phyloP scores from a whole-genome alignment of 1,140 invertebrate species.

The Stenopsyche tienmushanensis region DNA sequence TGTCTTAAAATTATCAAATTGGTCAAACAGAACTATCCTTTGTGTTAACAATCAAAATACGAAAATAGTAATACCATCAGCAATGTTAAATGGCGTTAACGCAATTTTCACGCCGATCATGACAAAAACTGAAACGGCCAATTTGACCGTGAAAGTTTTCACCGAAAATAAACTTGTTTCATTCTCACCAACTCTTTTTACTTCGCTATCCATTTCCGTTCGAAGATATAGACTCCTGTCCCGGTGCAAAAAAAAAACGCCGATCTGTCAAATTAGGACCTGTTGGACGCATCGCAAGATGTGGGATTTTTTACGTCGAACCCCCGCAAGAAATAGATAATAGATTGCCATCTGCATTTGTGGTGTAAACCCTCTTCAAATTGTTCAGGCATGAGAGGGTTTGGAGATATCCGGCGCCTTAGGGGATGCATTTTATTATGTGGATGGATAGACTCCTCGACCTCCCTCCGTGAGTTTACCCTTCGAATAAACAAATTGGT shows the following conservation, averaged over 20 bases:
- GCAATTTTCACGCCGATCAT: no score
- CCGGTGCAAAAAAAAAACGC: no score
- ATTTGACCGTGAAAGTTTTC: conserved; percentile 19
- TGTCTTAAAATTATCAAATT: no score
- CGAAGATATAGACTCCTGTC: no score
- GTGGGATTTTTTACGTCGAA: conserved; percentile 11
- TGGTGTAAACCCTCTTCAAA: conserved; percentile 27
- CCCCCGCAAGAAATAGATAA: conserved; percentile 25
- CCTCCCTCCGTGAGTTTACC: neutral
- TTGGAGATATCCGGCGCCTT: conserved; percentile 29
- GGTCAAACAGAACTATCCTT: no score
- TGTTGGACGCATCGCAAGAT: conserved; percentile 1
- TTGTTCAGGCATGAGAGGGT: conserved; percentile 17
- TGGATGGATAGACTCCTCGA: conserved; percentile 13
- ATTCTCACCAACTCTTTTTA: neutral
- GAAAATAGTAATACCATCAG: no score
- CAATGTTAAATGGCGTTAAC: no score
- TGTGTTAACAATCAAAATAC: no score
- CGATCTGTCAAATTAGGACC: no score
- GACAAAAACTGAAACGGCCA: no score
- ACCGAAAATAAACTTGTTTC: conserved; percentile 13
- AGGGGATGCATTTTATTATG: conserved; percentile 28
- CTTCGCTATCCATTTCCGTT: neutral
- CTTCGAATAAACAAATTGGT: neutral
- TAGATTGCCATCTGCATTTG: conserved; percentile 32